Base-by-base conservation (phyloP, 2,113 vertebrate species). In the Salminus brasiliensis region DNA sequence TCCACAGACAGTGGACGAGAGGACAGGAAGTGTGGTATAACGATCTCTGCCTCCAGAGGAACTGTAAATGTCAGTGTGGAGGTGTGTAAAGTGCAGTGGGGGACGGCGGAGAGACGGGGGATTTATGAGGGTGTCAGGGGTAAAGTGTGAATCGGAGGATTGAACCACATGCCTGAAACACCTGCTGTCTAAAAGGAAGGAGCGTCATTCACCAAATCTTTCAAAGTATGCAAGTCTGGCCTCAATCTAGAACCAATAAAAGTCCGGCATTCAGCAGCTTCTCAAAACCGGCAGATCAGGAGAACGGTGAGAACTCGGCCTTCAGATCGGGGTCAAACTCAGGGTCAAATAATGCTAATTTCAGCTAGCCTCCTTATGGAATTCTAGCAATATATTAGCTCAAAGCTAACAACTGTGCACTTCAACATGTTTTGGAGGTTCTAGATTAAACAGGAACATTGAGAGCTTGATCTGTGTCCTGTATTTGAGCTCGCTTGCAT, bases 21-120 rank as follows among this genome's bases (percentile, higher is more conserved):
- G 53, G 77, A 85, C 72, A 70, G 79, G 74, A 74, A 25, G 41
- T 75, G 71, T 53, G 80, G 60, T 73, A 59, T 77, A 81, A 84
- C 77, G 62, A 72, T 79, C 76, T 76, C 72, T 85, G 73, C 87
- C 82, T 86, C 87, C 87, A 84, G 29, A 25, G 68, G 74, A 49
- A 72, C 78, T 71, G 75, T 85, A 91, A 87, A 87, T 86, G 88
- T 90, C 88, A 55, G 52, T 9, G 52, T 25, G 52, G 52, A 55
- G 9, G 52, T 85, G 66, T 74, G 68, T 72, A 39, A 81, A 70
- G 87, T 75, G 30, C 60, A 34, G 3, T 3, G 27, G 57, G 27
- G 15, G 15, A 8, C 57, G 11, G 7, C 53, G 13, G 43, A 25
- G 55, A 13, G 5, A 3, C 21, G 4, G 59, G 36, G 34, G 16